phyloP scores from a whole-genome alignment of 2,113 vertebrate genomes.

The Alosa alosa region DNA sequence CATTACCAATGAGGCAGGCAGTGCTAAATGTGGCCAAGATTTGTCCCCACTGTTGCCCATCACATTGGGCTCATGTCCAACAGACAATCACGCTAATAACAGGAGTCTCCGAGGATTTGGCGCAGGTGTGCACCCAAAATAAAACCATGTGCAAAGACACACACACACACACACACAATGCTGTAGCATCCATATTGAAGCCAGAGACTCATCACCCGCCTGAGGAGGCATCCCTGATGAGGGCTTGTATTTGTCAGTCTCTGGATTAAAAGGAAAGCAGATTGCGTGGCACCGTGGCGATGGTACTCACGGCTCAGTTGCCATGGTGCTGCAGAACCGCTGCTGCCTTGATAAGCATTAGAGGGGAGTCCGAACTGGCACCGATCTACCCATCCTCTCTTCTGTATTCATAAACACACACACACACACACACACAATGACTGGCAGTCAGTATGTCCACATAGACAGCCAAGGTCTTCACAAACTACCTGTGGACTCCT shows the following conservation, averaged over 20 bases:
- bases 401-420: background rate
- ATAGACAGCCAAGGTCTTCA: background rate
- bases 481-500: background rate
- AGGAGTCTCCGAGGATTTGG: background rate
- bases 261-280: slow-evolving; percentile 22
- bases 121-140: background rate
- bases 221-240: background rate
- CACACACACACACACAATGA: background rate
- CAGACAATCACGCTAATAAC: slow-evolving; percentile 6
- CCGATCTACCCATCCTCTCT: background rate
- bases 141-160: background rate
- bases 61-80: too few species aligned
- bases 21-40: background rate
- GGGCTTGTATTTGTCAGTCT: background rate
- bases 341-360: background rate
- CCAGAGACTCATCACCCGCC: background rate
- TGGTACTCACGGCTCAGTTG: slow-evolving; percentile 27
- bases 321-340: background rate
- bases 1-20: background rate
- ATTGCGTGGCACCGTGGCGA: slow-evolving; percentile 39
- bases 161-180: background rate
- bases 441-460: background rate
- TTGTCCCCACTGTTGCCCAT: background rate
- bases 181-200: background rate
- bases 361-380: background rate